Conservation (phyloP, 2,888 invertebrate genomes). For the Caenorhabditis sulstoni region DNA sequence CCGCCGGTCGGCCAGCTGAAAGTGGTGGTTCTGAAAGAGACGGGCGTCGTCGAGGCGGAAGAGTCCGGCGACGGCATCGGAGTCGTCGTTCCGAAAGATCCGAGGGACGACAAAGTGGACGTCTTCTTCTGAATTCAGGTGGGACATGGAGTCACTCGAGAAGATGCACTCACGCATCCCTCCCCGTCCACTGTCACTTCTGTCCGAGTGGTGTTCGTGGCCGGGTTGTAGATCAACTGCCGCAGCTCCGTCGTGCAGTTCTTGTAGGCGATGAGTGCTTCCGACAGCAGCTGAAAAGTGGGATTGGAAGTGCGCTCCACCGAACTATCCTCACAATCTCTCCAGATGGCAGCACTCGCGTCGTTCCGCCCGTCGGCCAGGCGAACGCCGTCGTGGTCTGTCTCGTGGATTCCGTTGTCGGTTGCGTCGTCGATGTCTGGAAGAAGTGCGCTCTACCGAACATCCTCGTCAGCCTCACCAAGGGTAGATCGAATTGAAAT, state of each 20-base stretch:
- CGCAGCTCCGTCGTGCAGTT: conserved; percentile 33
- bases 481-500: neutral
- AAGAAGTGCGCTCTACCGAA: neutral
- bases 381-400: conserved; percentile 11
- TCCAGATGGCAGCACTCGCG: conserved; percentile 10
- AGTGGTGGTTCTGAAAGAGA: neutral
- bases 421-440: neutral
- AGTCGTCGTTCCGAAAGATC: neutral
- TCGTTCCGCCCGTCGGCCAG: conserved; percentile 44
- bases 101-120: neutral
- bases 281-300: conserved; percentile 23
- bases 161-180: conserved; percentile 32
- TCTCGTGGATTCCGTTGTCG: neutral
- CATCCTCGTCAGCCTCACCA: neutral
- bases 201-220: conserved; percentile 19
- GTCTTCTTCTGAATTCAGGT: neutral
- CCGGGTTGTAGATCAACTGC: conserved; percentile 28
- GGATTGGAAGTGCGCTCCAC: neutral
- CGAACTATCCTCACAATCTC: conserved; percentile 28
- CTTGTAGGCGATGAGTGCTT: conserved; percentile 14
- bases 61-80: neutral
- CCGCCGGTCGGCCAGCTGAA: neutral
- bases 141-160: neutral
- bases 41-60: neutral
- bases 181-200: conserved; percentile 22